Base-by-base conservation (phyloP, 2,888 invertebrate species). In the Tromatobia lineatoria region DNA sequence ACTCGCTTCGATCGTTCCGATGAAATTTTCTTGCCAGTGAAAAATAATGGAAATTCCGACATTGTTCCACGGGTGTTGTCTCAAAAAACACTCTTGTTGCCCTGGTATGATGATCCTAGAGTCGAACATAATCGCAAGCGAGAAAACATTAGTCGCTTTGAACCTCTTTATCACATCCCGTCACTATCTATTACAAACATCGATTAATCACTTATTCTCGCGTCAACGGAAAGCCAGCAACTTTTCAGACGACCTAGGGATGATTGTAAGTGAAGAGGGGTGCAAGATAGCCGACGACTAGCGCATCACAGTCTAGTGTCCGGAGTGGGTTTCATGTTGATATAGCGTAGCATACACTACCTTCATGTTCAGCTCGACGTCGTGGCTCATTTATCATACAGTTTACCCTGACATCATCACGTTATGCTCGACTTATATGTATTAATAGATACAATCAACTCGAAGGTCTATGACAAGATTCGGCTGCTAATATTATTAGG, bases 201-300 rank as follows among this genome's bases (percentile, higher is more conserved):
- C 57, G 25, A 57, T 57, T 57, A 57, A 57, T 57, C 57, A 57
- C 57, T 57, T 57, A 57, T 13, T 23, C 57, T 25, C 20, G 57
- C 25, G 57, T 57, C 57, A 57, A 57, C 23, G 57, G 23, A 25
- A 57, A 57, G 57, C 57, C 23, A 23, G 57, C 23, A 57, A 57
- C 57, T 57, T 57, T 25, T 3, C 57, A 18, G 23, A 54, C 3
- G 54, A 7, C 20, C 57, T 20, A 57, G 57, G 57, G 57, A 57
- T 57, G 23, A 57, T 57, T 57, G 57, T 23, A 23, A 25, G 25
- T 57, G 57, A 57, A 25, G 4, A 10, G 25, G 57, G 25, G 57
- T 25, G 57, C 57, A 57, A 54, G 57, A 23, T 23, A 25, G 13
- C 57, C 57, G 23, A 8, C 57, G 25, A 23, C 23, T 25, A 23